Base-by-base conservation (phyloP, 2,113 vertebrate genomes). In the Pholis gunnellus region DNA sequence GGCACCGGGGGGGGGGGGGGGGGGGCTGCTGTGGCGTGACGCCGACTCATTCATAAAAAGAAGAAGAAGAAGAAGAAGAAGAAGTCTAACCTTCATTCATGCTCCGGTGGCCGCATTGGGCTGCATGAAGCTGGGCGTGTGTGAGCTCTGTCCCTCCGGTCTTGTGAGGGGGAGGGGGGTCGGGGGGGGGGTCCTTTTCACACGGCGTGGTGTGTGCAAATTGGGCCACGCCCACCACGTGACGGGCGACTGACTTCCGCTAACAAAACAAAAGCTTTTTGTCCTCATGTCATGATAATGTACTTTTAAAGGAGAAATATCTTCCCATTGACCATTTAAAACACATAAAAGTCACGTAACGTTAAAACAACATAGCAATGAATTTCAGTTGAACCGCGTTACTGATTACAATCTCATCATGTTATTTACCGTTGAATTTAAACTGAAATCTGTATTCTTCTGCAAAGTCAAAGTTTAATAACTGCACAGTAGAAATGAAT, bases 1-100 rank as follows among this genome's bases (percentile, higher is more conserved):
- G 90, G 81, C 88, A 90, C 80, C 57, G 80, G 18, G 22, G 22
- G 22, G 8, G 11, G 20, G 9, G 75, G 84, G 57, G 82, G 3
- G 50, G 50, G 50, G 78, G 84, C 94, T 90, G 94, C 92, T 91
- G 95, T 96, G 96, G 95, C 96, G 94, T 97, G 96, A 96, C 90
- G 92, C 87, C 84, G 88, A 67, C 89, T 88, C 92, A 93, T 93
- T 93, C 96, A 97, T 96, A 97, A 97, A 96, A 54, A n/a, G 97
- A 96, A 22, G n/a, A n/a, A 31, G 31, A 31, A 31, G 3, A 31
- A 31, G 31, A 31, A 31, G 31, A 9, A 42, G 15, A 17, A 46
- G n/a, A 5, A 95, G 91, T 89, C 85, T 93, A 92, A 94, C 93
- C 93, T 94, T 94, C 86, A 96, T 96, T 96, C 95, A 95, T 94